A percentile compares a stretch with the other conserved stretches of the same genome.
Evolutionary conservation across 2,797 vertebrate genomes (phyloP).

Genomic region (Anolis apletophallus): DNA sequence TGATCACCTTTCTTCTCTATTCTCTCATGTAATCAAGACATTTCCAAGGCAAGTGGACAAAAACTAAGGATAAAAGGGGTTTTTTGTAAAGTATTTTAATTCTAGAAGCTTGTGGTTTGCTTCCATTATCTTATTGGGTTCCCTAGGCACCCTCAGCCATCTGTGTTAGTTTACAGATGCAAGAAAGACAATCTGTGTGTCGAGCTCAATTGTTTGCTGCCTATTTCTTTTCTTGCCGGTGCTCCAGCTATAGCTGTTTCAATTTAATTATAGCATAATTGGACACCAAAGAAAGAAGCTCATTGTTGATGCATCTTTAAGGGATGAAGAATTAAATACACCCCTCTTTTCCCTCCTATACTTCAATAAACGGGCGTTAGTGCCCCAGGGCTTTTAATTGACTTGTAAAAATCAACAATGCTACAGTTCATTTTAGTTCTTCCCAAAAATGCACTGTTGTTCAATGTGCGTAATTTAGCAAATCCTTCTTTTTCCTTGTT

Average conservation of each 20-base stretch:
- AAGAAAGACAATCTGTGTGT: constrained; percentile 59
- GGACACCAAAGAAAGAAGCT: constrained; percentile 65
- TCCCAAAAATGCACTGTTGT: constrained; percentile 23
- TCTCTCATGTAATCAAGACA: neutral
- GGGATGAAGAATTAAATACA: constrained; percentile 45
- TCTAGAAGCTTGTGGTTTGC: constrained; percentile 37
- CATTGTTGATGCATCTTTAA: constrained; percentile 62
- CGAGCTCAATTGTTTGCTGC: constrained; percentile 43
- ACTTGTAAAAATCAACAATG: neutral
- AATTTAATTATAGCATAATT: constrained; percentile 74
- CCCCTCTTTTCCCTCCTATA: neutral
- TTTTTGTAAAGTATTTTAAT: neutral
- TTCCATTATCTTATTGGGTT: constrained; percentile 38
- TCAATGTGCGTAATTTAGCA: constrained; percentile 17
- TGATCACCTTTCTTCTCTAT: neutral
- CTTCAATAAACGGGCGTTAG: constrained; percentile 5
- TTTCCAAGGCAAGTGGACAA: neutral
- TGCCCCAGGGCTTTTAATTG: constrained; percentile 53
- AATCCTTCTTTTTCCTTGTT: neutral
- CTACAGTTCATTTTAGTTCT: constrained; percentile 3
- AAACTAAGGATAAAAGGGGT: rapidly evolving
- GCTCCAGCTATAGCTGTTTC: constrained; percentile 61
- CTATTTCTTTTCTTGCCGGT: constrained; percentile 56
- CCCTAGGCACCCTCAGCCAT: constrained; percentile 7
- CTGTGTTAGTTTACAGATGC: constrained; percentile 46